Evolutionary conservation across 2,888 invertebrate species (phyloP), one percentile per base, ranked within the genome.

Genomic region (Drosophila buzzatii): DNA sequence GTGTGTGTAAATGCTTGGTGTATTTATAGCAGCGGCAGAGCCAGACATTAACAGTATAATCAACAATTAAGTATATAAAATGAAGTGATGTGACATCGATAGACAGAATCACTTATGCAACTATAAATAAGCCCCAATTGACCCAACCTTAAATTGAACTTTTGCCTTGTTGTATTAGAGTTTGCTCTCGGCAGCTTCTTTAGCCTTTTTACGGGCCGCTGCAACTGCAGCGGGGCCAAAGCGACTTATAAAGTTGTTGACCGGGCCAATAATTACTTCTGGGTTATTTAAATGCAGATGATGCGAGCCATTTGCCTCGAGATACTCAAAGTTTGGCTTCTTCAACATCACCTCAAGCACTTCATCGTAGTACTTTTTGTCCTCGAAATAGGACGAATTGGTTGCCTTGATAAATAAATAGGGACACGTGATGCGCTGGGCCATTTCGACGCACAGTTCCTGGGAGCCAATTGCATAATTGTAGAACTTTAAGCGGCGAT

Each of bases 281-380:
- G 96, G 96, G 84, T 95, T 93, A 81, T 95, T 96, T 78, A 97
- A 94, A 93, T 97, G 97, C 67, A 95, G 93, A 92, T 97, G 96
- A 93, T 97, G 97, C 3, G 94, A 94, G 2, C 96, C 96, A 59
- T 95, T 94, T 1, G 96, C 92, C 66, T 94, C 93, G 53, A 95
- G 93, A 81, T 94, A 94, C 89, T 95, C 94, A 82, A 95, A 96
- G 70, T 95, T 94, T 0, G 92, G 91, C 81, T 95, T 94, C 66
- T 93, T 92, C 62, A 93, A 94, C 45, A 96, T 89, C 23, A 94
- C 85, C 63, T 95, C 94, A 20, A 95, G 87, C 76, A 95, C 94
- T 84, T 95, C 94, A 51, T 95, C 94, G 67, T 95, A 94, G 83
- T 94, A 94, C 69, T 94, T 93, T 80, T 95, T 95, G 1, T 93